A percentile compares a stretch with the other conserved stretches of the same genome.
phyloP scores from a whole-genome alignment of 1,140 invertebrate species.

The Drosophila rhopaloa region DNA sequence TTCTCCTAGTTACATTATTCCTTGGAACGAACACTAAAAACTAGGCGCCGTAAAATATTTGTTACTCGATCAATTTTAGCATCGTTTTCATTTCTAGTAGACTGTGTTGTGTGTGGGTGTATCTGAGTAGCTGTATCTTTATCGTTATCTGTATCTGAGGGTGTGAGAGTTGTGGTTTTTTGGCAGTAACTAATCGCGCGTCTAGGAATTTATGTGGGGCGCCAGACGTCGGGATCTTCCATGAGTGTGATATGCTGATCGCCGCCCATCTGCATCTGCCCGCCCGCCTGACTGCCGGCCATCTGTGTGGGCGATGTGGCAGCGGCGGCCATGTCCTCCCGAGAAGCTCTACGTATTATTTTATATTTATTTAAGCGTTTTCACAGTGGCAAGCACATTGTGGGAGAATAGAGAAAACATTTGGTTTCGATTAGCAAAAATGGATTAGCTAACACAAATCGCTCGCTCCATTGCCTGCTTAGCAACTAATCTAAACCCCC shows the following conservation, averaged over 20 bases:
- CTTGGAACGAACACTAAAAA: slow-evolving; percentile 76
- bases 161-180: slow-evolving; percentile 40
- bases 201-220: slow-evolving; percentile 90
- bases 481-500: slow-evolving; percentile 16
- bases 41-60: slow-evolving; percentile 75
- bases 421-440: slow-evolving; percentile 52
- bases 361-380: slow-evolving; percentile 38
- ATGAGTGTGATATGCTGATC: slow-evolving; percentile 91
- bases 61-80: slow-evolving; percentile 27
- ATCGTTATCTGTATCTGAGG: slow-evolving; percentile 27
- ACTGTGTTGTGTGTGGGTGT: slow-evolving; percentile 25
- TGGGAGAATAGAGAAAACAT: slow-evolving; percentile 51
- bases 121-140: slow-evolving; percentile 36
- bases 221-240: slow-evolving; percentile 95
- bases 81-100: slow-evolving; percentile 50
- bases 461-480: slow-evolving; percentile 11
- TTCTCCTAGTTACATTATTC: slow-evolving; percentile 31
- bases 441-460: slow-evolving; percentile 16
- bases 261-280: slow-evolving; percentile 87
- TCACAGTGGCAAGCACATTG: slow-evolving; percentile 49
- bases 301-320: slow-evolving; percentile 88
- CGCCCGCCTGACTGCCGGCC: slow-evolving; percentile 86
- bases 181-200: slow-evolving; percentile 67
- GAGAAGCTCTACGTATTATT: slow-evolving; percentile 88
- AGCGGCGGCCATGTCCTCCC: slow-evolving; percentile 92